Conservation (phyloP, 2,797 vertebrate species). For the Paramormyrops hopkinsi region DNA sequence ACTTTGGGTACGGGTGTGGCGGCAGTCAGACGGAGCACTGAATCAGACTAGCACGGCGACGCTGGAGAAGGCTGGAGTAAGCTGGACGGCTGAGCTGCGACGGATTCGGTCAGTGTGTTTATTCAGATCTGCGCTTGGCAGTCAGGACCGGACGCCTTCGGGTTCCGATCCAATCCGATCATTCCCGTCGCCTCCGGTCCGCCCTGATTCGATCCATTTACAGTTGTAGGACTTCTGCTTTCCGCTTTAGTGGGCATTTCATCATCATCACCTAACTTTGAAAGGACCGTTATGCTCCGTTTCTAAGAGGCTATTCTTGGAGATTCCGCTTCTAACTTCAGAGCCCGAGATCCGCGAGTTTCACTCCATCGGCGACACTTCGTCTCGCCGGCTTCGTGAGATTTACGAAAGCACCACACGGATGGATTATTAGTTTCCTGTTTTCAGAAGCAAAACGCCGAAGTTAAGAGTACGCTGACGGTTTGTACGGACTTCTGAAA, state of each 20-base stretch:
- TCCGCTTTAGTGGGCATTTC: neutral
- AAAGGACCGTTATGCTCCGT: neutral
- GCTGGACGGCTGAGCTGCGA: neutral
- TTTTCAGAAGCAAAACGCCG: neutral
- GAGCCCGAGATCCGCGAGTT: neutral
- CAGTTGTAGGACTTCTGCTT: neutral
- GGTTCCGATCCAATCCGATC: neutral
- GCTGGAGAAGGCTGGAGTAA: neutral
- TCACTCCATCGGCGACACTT: too few relatives aligned
- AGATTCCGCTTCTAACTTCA: neutral
- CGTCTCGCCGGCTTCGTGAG: neutral
- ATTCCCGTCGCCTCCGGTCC: neutral
- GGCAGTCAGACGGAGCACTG: constrained; percentile 25
- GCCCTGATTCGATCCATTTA: neutral
- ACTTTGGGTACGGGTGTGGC: constrained; percentile 69
- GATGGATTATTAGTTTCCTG: constrained; percentile 10
- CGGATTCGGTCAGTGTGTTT: neutral
- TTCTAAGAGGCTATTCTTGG: neutral
- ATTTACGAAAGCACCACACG: neutral
- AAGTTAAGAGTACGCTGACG: neutral
- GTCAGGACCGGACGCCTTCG: neutral
- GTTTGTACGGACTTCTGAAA: neutral
- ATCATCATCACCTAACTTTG: neutral
- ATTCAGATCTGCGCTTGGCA: neutral
- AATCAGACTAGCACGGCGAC: neutral